Evolutionary conservation across 2,797 vertebrate genomes (phyloP).

Genomic region (Sparus aurata): DNA sequence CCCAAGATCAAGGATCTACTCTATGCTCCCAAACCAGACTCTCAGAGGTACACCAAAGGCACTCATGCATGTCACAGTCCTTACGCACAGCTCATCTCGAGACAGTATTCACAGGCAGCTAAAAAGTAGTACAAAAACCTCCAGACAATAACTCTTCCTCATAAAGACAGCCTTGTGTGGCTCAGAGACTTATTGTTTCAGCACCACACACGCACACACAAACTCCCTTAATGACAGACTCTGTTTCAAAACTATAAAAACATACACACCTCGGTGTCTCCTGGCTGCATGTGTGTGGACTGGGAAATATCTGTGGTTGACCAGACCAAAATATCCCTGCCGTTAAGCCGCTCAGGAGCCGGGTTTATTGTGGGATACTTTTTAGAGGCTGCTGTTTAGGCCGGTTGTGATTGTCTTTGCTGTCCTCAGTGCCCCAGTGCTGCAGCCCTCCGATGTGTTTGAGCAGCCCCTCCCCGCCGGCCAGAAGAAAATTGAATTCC

Average conservation of each 20-base stretch:
- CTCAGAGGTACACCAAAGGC: constrained; percentile 88
- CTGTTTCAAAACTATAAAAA: constrained; percentile 61
- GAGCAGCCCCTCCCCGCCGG: constrained; percentile 90
- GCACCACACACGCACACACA: constrained; percentile 36
- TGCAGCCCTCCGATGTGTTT: constrained; percentile 95
- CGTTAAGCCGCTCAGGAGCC: constrained; percentile 42
- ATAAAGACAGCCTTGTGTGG: constrained; percentile 57
- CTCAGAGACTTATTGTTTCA: constrained; percentile 48
- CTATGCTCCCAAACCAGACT: constrained; percentile 83
- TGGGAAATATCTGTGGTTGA: constrained; percentile 65
- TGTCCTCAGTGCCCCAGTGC: constrained; percentile 84
- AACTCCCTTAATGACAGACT: constrained; percentile 60
- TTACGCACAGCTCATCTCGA: constrained; percentile 50
- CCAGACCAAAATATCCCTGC: constrained; percentile 44
- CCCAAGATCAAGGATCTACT: constrained; percentile 95
- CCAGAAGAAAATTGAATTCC: constrained; percentile 95
- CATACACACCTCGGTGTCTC: constrained; percentile 39
- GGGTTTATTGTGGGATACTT: constrained; percentile 48
- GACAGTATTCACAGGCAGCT: constrained; percentile 54
- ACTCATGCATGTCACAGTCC: constrained; percentile 66
- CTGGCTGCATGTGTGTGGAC: constrained; percentile 35
- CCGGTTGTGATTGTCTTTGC: constrained; percentile 45
- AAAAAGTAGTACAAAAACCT: constrained; percentile 54
- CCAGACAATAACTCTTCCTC: constrained; percentile 57
- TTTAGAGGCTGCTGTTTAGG: constrained; percentile 44